phyloP scores from a whole-genome alignment of 2,113 vertebrate species.

The Cercopithecus mona region DNA sequence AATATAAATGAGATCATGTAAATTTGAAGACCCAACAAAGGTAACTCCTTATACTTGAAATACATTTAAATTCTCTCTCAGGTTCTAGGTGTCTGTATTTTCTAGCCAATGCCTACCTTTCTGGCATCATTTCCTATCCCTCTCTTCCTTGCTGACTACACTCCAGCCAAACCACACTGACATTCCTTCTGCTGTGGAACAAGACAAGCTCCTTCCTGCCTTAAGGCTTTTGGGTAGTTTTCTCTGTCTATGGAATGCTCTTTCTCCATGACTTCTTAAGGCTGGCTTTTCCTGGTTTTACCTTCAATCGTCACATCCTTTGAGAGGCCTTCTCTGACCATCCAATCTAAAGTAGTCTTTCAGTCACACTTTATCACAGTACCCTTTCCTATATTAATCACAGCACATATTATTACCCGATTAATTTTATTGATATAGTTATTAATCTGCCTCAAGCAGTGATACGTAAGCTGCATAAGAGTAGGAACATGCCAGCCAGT shows the following conservation, averaged over 20 bases:
- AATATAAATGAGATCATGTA: slow-evolving; percentile 54
- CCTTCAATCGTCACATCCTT: neutral
- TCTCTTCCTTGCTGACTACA: neutral
- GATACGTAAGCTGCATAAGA: neutral
- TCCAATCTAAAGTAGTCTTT: neutral
- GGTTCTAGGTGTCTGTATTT: neutral
- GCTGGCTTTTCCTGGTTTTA: neutral
- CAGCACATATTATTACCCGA: neutral
- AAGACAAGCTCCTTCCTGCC: slow-evolving; percentile 42
- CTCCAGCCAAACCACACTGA: slow-evolving; percentile 26
- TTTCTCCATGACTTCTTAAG: neutral
- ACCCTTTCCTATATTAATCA: neutral
- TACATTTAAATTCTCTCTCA: neutral
- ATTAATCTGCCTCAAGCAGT: neutral
- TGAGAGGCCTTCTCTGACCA: neutral
- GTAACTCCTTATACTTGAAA: neutral
- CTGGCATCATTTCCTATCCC: neutral
- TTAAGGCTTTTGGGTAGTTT: neutral
- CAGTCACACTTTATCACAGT: neutral
- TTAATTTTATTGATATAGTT: neutral
- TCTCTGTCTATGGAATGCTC: neutral
- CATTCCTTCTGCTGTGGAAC: slow-evolving; percentile 22
- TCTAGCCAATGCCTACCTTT: neutral
- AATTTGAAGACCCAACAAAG: slow-evolving; percentile 43
- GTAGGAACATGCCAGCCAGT: neutral